Conservation (phyloP, 2,797 vertebrate genomes). For the Halcyon badia region DNA sequence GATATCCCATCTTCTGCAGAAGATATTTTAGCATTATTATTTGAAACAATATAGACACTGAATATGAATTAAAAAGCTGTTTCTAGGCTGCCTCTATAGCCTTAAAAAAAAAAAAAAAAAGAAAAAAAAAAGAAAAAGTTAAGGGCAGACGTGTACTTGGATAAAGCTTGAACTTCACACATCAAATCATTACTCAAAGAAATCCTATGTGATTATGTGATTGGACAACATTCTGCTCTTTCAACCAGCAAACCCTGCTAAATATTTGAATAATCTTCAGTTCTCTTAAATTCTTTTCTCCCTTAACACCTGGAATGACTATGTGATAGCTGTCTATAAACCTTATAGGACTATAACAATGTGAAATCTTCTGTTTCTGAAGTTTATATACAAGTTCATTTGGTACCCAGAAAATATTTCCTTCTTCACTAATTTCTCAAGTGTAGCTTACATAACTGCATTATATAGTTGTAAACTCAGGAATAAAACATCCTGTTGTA, state of each 20-base stretch:
- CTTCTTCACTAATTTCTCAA: constrained; percentile 20
- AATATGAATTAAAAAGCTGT: background rate
- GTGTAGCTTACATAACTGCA: background rate
- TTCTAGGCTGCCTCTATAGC: background rate
- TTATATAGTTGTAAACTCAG: background rate
- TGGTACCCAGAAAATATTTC: background rate
- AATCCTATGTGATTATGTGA: background rate
- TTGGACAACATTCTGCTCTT: background rate
- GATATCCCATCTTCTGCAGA: background rate
- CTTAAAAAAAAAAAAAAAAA: background rate
- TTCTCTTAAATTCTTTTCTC: background rate
- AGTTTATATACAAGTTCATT: background rate
- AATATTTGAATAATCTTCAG: background rate
- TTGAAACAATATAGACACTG: background rate
- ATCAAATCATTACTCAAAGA: background rate
- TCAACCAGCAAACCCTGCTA: background rate
- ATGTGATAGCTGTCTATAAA: background rate
- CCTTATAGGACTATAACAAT: background rate
- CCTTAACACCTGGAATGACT: background rate
- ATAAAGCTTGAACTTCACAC: background rate
- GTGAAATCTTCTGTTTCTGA: background rate
- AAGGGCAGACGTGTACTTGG: background rate
- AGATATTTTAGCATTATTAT: background rate
- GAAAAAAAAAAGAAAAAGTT: background rate
- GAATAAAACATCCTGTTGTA: background rate